These are phyloP conservation scores for Stenopsyche tienmushanensis DNA, from an alignment of 1,140 invertebrate species.

Conservation along the genomic window DNA sequence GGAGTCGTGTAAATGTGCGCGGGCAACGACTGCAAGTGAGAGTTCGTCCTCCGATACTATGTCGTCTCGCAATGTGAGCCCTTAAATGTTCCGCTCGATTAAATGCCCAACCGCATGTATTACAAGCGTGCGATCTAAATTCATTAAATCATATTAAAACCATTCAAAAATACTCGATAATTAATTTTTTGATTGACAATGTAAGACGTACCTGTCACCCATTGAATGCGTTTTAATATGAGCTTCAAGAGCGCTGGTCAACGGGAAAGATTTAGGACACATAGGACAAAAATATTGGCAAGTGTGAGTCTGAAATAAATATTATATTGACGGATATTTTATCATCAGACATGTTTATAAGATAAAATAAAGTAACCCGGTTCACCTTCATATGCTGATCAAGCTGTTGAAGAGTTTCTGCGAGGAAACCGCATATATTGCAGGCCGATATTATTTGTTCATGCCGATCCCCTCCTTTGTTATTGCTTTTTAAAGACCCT, in stretches of 20 bases:
- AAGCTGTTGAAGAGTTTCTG: slow-evolving; percentile 17
- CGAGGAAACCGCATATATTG: slow-evolving; percentile 18
- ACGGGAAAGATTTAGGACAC: slow-evolving; percentile 27
- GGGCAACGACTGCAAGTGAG: slow-evolving; percentile 24
- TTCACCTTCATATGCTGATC: slow-evolving; percentile 35
- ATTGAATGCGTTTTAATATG: slow-evolving; percentile 31
- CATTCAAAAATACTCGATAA: slow-evolving; percentile 1
- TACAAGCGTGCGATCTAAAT: slow-evolving; percentile 30
- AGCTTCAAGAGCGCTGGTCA: slow-evolving; percentile 23
- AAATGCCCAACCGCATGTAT: slow-evolving; percentile 18
- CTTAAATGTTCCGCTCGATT: slow-evolving; percentile 32
- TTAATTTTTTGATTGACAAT: neutral
- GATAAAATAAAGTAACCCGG: too few species aligned
- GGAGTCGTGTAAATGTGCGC: slow-evolving; percentile 1
- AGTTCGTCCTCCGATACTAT: neutral
- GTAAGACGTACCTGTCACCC: slow-evolving; percentile 25
- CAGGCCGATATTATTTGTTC: slow-evolving; percentile 2
- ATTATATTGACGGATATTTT: neutral
- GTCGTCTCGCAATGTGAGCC: slow-evolving; percentile 18
- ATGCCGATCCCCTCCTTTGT: neutral
- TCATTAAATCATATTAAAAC: neutral
- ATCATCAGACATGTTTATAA: too few species aligned
- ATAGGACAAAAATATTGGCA: slow-evolving; percentile 34
- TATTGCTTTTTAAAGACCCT: neutral
- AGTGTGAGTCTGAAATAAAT: slow-evolving; percentile 27